phyloP scores from a whole-genome alignment of 2,888 invertebrate genomes.

The Ypsolopha scabrella region DNA sequence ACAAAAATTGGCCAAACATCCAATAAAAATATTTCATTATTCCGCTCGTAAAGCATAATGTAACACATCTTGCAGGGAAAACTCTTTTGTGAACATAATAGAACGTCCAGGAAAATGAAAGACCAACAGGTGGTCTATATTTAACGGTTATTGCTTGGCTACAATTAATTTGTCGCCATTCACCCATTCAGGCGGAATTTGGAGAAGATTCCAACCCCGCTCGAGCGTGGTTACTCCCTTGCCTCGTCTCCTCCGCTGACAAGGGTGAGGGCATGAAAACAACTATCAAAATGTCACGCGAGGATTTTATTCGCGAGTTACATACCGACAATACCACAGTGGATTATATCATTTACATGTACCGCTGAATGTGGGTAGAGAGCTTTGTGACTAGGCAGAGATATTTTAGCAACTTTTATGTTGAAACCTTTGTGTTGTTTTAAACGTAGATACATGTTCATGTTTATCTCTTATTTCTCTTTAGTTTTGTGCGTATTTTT shows the following conservation, averaged over 20 bases:
- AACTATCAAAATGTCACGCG: not conserved
- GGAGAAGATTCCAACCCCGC: not conserved
- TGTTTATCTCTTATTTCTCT: too few species aligned
- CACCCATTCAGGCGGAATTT: not conserved
- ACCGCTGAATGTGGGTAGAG: too few species aligned
- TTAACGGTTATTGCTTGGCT: slow-evolving; percentile 41
- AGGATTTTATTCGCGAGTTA: not conserved
- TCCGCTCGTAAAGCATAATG: not conserved
- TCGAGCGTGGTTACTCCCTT: not conserved
- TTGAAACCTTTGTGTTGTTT: too few species aligned
- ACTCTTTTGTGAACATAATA: not conserved
- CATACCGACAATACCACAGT: not conserved
- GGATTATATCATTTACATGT: too few species aligned
- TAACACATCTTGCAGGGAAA: not conserved
- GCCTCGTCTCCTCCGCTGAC: not conserved
- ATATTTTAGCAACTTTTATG: too few species aligned
- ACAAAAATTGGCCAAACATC: not conserved
- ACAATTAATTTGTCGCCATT: slow-evolving; percentile 37
- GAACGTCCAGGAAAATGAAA: not conserved
- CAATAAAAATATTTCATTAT: not conserved
- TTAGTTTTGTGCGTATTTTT: too few species aligned
- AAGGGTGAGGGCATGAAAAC: not conserved
- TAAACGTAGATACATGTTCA: too few species aligned
- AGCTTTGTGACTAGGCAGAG: too few species aligned
- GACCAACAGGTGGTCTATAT: slow-evolving; percentile 44